Conservation (phyloP, 2,113 vertebrate genomes). For the Thalassarche chlororhynchos region DNA sequence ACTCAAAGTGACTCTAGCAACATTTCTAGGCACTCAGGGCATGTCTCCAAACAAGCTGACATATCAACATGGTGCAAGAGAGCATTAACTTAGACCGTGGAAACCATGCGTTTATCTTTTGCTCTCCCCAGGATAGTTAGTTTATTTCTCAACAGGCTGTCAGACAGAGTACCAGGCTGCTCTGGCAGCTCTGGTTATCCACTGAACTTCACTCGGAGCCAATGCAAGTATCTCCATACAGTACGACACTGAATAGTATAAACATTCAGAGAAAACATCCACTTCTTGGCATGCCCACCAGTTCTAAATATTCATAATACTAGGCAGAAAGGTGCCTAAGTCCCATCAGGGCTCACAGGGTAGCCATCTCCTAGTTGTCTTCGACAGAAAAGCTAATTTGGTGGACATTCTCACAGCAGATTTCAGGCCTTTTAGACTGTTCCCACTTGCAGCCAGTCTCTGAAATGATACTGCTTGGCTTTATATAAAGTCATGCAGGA, state of each 20-base stretch:
- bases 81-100: not conserved
- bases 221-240: not conserved
- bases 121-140: not conserved
- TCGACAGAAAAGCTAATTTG: not conserved
- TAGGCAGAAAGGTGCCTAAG: not conserved
- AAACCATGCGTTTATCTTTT: not conserved
- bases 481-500: slow-evolving; percentile 37
- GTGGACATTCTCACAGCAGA: not conserved
- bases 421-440: not conserved
- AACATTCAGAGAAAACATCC: not conserved
- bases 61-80: not conserved
- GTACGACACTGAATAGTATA: not conserved
- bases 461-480: not conserved
- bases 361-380: not conserved
- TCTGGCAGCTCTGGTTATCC: not conserved
- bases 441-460: not conserved
- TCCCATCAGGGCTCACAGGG: not conserved
- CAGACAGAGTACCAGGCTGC: not conserved
- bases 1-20: not conserved
- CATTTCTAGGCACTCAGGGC: not conserved
- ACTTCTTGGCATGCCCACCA: not conserved
- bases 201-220: not conserved
- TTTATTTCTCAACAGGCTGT: not conserved
- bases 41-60: not conserved
- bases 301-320: not conserved